Base-by-base conservation (phyloP, 2,113 vertebrate species). In the Cardinalis cardinalis region DNA sequence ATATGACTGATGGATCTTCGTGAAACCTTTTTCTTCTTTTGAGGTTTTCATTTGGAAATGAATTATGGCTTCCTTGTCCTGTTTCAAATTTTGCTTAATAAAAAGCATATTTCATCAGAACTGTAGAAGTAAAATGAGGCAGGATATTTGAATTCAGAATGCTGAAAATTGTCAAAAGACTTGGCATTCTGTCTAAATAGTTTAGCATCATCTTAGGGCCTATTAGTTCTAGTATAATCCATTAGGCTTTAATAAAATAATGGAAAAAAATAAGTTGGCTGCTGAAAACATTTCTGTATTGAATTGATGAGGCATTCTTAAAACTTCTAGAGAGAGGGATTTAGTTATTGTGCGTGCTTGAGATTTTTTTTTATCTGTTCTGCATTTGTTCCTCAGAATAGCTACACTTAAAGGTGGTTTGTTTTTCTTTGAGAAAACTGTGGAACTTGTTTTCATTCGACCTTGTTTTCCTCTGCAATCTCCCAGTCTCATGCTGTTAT, bases 41-140 rank as follows among this genome's bases (percentile, higher is more conserved):
- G 85, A 95, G 92, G 88, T 91, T 95, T 94, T 86, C 56, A 77
- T 92, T 86, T 91, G 83, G 88, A 91, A 88, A 68, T 84, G 44
- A 93, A 41, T 89, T 84, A 70, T 75, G 81, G 89, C 66, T 92
- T 91, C 41, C 78, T 88, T 74, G 85, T 92, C 40, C 91, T 91
- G 84, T 79, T 91, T 91, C 83, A 89, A 63, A 74, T 94, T 95
- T 92, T 91, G 18, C 75, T 73, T 89, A 95, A 96, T 89, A 82
- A 92, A 91, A 95, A 92, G 41, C 93, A 94, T 91, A 94, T 89
- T 95, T 94, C 52, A 56, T 91, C 79, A 88, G 69, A 95, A 74
- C 53, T 74, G 48, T 74, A 59, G 64, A 86, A 91, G 24, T 80
- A 93, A 89, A 92, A 88, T 43, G 56, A 89, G 48, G 64, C 84